Base-by-base conservation (phyloP, 2,113 vertebrate species). In the Coturnix japonica region DNA sequence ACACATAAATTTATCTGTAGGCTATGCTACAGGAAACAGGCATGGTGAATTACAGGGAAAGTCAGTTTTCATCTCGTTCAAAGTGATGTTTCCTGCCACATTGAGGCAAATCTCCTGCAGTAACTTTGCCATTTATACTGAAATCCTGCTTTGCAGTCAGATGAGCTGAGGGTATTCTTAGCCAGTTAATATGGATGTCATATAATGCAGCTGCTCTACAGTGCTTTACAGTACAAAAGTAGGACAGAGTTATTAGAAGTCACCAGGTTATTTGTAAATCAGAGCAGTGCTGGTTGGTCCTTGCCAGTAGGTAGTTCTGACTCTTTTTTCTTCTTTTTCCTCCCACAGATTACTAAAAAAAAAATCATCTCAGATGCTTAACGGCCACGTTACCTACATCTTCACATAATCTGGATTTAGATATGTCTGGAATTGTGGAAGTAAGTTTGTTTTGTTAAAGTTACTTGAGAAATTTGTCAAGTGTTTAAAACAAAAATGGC, bases 111-210 rank as follows among this genome's bases (percentile, higher is more conserved):
- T 94, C 90, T 94, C 70, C 78, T 94, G 72, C 82, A 90, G 85
- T 80, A 85, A 91, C 88, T 91, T 85, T 89, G 64, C 90, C 79
- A 41, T 87, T 90, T 57, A 47, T 80, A 26, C 67, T 80, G 90
- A 85, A 93, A 96, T 93, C 94, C 90, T 87, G 44, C 94, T 96
- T 80, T 87, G 72, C 88, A 85, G 72, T 87, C 75, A 82, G 88
- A 94, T 91, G 90, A 93, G 82, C 90, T 20, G 4, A 54, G 67
- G n/a, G 64, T 92, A 89, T 95, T 95, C 89, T 91, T 85, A 93
- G 91, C 54, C 49, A 53, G 74, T 75, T 93, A 81, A 92, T 76
- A 72, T 76, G 71, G 71, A 76, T 73, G 71, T 92, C 81, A 76
- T 79, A 31, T 65, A 84, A 93, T 84, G 82, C 79, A 91, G 88